A percentile compares a stretch with the other conserved stretches of the same genome.
These are phyloP conservation scores for Drosophila niveifrons DNA, from an alignment of 2,888 invertebrate genomes.

Conservation along the genomic window DNA sequence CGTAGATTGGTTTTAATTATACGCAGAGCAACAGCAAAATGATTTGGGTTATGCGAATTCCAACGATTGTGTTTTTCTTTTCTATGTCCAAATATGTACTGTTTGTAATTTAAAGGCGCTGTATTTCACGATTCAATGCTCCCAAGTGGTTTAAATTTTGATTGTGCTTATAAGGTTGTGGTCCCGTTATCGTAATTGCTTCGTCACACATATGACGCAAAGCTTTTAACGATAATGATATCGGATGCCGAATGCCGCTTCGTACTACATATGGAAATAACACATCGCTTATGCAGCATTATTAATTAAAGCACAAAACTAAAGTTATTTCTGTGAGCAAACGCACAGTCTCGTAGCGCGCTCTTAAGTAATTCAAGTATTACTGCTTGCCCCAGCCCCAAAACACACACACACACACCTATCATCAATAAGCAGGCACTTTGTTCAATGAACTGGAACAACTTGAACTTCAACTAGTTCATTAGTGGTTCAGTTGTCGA, in stretches of 20 bases:
- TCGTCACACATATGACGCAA: background rate
- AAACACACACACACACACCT: constrained; percentile 4
- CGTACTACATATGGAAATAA: constrained; percentile 10
- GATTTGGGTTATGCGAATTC: background rate
- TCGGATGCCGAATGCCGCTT: background rate
- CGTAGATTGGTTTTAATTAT: constrained; percentile 23
- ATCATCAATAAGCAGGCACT: constrained; percentile 32
- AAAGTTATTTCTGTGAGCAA: constrained; percentile 3
- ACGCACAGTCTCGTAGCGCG: background rate
- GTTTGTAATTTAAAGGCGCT: constrained; percentile 28
- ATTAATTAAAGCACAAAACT: constrained; percentile 3
- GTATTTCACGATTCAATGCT: constrained; percentile 44
- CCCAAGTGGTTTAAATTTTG: constrained; percentile 1
- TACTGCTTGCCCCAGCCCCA: background rate
- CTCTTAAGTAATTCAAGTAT: background rate
- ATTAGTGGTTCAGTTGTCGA: constrained; percentile 56
- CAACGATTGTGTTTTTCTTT: constrained; percentile 21
- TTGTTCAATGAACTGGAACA: constrained; percentile 71
- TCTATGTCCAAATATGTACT: constrained; percentile 46
- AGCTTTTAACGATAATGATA: constrained; percentile 2
- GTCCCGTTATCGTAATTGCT: constrained; percentile 43
- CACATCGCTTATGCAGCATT: background rate
- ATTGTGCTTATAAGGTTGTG: constrained; percentile 30
- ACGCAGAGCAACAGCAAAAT: background rate
- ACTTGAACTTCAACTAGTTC: constrained; percentile 62